These are phyloP conservation scores for Hyles vespertilio DNA, from an alignment of 1,140 invertebrate species.

Conservation along the genomic window DNA sequence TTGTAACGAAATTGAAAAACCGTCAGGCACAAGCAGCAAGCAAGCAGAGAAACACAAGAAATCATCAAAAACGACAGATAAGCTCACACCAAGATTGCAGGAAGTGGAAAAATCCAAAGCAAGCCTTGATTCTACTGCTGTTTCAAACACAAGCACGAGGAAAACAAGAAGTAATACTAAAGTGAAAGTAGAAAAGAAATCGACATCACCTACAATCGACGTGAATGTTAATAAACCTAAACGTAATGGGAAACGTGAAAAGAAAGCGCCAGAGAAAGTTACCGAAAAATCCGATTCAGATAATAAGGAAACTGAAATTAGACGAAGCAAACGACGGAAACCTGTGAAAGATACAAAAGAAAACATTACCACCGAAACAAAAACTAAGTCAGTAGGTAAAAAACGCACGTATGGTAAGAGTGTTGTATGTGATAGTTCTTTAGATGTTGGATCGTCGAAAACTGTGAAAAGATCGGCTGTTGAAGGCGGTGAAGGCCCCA, in stretches of 20 bases:
- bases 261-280: constrained; percentile 10
- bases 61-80: not conserved
- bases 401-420: constrained; percentile 35
- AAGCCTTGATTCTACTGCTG: too few species aligned
- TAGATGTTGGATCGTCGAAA: constrained; percentile 27
- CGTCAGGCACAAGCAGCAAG: too few species aligned
- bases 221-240: constrained; percentile 6
- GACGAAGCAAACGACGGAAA: constrained; percentile 37
- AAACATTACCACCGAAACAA: constrained; percentile 4
- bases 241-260: constrained; percentile 1
- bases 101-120: too few species aligned
- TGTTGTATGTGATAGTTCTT: constrained; percentile 41
- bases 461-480: constrained; percentile 33
- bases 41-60: not conserved
- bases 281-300: constrained; percentile 4
- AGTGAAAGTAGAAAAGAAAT: constrained; percentile 13
- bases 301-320: constrained; percentile 27
- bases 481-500: constrained; percentile 21
- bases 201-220: not conserved
- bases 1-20: too few species aligned
- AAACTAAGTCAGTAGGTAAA: constrained; percentile 17
- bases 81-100: not conserved
- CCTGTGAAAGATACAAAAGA: constrained; percentile 21
- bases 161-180: constrained; percentile 5
- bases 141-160: not conserved